Conservation (phyloP, 2,888 invertebrate genomes). For the Zhengitettix transpicula region DNA sequence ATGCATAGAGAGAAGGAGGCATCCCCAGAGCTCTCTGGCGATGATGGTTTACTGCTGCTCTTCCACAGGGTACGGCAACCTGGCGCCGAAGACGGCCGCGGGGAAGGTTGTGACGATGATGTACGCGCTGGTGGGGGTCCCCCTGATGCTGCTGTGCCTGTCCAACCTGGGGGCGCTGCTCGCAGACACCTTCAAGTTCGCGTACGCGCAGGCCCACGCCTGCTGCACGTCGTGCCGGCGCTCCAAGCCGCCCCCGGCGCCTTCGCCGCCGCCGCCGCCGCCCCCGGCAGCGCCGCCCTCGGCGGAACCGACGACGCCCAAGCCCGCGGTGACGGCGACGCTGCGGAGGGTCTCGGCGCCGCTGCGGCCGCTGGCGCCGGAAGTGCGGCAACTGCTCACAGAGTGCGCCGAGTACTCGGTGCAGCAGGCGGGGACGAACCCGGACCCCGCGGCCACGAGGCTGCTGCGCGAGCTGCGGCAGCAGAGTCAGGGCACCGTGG, state of each 20-base stretch:
- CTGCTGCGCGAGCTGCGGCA: conserved; percentile 11
- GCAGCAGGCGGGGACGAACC: conserved; percentile 14
- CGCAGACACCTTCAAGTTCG: conserved; percentile 56
- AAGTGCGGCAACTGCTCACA: conserved; percentile 17
- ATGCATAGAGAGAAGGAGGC: too few species aligned
- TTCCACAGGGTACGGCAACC: conserved; percentile 62
- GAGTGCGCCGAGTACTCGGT: conserved; percentile 23
- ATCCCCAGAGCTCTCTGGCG: too few species aligned
- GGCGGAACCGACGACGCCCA: background rate
- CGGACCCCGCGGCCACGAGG: conserved; percentile 12
- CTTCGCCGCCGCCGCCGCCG: conserved; percentile 1
- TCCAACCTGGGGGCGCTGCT: conserved; percentile 69
- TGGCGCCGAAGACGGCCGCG: conserved; percentile 64
- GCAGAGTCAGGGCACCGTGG: conserved; percentile 17
- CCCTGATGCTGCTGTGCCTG: conserved; percentile 69
- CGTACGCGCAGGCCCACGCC: conserved; percentile 35
- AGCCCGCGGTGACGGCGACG: background rate
- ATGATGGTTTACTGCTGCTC: too few species aligned
- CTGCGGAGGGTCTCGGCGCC: background rate
- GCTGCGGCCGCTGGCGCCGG: conserved; percentile 14
- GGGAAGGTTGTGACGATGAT: conserved; percentile 74
- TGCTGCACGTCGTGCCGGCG: conserved; percentile 25
- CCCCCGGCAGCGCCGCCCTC: conserved; percentile 2
- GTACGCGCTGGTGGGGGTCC: conserved; percentile 76
- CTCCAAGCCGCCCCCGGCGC: conserved; percentile 9